A percentile compares a stretch with the other conserved stretches of the same genome.
phyloP scores from a whole-genome alignment of 2,888 invertebrate species.

The Cantharis rufa region DNA sequence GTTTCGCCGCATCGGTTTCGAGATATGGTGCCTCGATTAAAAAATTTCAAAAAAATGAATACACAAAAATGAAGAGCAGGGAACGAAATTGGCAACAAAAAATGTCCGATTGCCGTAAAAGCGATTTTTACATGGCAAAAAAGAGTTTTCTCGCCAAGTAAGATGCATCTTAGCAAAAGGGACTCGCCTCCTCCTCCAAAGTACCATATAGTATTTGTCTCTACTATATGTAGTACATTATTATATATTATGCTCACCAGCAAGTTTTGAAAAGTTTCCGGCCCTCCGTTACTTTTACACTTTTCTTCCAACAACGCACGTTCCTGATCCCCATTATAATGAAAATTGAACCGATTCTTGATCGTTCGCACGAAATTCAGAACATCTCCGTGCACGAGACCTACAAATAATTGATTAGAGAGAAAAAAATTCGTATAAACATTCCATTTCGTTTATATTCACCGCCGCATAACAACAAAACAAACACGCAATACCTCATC shows the following conservation, averaged over 20 bases:
- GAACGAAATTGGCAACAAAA: too few species aligned
- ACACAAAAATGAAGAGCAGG: too few species aligned
- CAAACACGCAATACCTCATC: not conserved
- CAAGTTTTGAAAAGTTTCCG: constrained; percentile 4
- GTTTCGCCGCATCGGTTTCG: too few species aligned
- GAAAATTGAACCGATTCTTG: not conserved
- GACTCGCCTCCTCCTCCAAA: too few species aligned
- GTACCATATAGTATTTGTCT: too few species aligned
- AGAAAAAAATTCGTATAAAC: not conserved
- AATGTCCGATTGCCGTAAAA: too few species aligned
- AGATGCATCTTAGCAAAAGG: too few species aligned
- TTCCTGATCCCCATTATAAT: not conserved
- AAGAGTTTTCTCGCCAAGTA: too few species aligned
- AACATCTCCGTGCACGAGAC: not conserved
- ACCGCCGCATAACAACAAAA: not conserved
- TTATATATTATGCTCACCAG: not conserved
- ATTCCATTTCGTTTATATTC: not conserved
- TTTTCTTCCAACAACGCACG: not conserved
- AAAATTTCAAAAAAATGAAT: too few species aligned
- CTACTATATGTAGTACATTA: too few species aligned
- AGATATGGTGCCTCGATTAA: too few species aligned
- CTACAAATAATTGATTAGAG: not conserved
- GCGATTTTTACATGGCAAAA: too few species aligned
- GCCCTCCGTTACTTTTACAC: constrained; percentile 5
- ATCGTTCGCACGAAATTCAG: not conserved